A percentile compares a stretch with the other conserved stretches of the same genome.
These are phyloP conservation scores for Sphaeridia pumilis DNA, from an alignment of 2,888 invertebrate genomes.

Conservation along the genomic window DNA sequence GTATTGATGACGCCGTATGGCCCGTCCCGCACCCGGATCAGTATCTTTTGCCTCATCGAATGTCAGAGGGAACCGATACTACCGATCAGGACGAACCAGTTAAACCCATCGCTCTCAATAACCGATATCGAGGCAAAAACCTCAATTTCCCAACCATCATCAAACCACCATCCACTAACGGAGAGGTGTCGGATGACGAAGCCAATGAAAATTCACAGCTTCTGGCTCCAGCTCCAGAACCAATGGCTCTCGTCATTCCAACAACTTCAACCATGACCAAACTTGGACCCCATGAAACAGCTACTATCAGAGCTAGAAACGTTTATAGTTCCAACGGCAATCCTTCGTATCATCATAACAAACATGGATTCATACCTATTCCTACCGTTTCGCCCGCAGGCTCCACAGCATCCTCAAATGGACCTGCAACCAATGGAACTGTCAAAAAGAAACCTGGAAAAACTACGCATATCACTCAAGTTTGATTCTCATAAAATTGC, in stretches of 20 bases:
- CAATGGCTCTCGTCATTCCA: conserved; percentile 9
- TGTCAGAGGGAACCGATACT: conserved; percentile 21
- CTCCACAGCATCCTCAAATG: conserved; percentile 2
- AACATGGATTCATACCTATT: conserved; percentile 4
- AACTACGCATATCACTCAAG: conserved; percentile 35
- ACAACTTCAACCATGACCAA: neutral
- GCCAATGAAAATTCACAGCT: conserved; percentile 30
- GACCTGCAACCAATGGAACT: neutral
- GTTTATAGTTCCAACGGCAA: conserved; percentile 14
- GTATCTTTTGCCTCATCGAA: conserved; percentile 28
- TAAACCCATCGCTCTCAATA: conserved; percentile 30
- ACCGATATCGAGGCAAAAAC: conserved; percentile 25
- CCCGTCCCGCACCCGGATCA: conserved; percentile 33
- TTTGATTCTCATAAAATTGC: too few relatives aligned
- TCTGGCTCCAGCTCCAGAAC: conserved; percentile 12
- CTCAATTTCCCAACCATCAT: conserved; percentile 10
- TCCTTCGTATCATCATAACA: conserved; percentile 9
- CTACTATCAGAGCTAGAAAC: conserved; percentile 12
- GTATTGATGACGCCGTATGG: conserved; percentile 29
- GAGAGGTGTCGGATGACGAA: conserved; percentile 28
- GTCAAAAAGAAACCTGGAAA: conserved; percentile 23
- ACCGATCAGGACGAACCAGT: conserved; percentile 18
- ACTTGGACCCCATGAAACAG: conserved; percentile 4
- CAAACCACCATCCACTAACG: neutral
- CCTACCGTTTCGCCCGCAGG: conserved; percentile 10